phyloP scores from a whole-genome alignment of 2,797 vertebrate genomes.

The Aeoliscus strigatus region DNA sequence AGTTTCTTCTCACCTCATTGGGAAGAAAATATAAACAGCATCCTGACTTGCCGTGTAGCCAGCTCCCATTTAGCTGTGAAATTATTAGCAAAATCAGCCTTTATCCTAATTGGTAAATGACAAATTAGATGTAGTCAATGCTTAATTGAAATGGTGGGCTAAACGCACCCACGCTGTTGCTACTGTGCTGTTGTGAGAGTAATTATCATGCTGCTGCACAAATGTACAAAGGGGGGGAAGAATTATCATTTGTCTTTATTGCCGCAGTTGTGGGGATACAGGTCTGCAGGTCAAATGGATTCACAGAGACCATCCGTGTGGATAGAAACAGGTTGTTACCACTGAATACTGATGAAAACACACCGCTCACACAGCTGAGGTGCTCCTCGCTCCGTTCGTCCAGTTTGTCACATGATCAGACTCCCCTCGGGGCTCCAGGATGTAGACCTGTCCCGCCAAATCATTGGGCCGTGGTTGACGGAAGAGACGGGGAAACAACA shows the following conservation, averaged over 20 bases:
- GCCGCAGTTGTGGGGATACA: slow-evolving; percentile 37
- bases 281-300: slow-evolving; percentile 50
- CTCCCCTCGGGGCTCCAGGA: too few species aligned
- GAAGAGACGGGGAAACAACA: too few species aligned
- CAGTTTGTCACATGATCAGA: too few species aligned
- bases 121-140: slow-evolving; percentile 60
- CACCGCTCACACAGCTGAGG: too few species aligned
- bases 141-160: slow-evolving; percentile 60
- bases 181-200: slow-evolving; percentile 41
- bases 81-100: slow-evolving; percentile 46
- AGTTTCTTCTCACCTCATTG: background rate
- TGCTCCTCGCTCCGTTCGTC: too few species aligned
- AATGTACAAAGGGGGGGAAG: slow-evolving; percentile 39
- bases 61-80: slow-evolving; percentile 40
- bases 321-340: slow-evolving; percentile 26
- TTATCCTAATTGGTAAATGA: slow-evolving; percentile 64
- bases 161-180: slow-evolving; percentile 51
- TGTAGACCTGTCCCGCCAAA: too few species aligned
- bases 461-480: too few species aligned
- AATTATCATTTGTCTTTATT: slow-evolving; percentile 64
- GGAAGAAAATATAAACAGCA: background rate
- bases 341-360: slow-evolving; percentile 15
- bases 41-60: too few species aligned
- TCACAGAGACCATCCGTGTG: slow-evolving; percentile 35
- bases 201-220: slow-evolving; percentile 50